phyloP scores from a whole-genome alignment of 2,113 vertebrate species.

The Cromileptes altivelis region DNA sequence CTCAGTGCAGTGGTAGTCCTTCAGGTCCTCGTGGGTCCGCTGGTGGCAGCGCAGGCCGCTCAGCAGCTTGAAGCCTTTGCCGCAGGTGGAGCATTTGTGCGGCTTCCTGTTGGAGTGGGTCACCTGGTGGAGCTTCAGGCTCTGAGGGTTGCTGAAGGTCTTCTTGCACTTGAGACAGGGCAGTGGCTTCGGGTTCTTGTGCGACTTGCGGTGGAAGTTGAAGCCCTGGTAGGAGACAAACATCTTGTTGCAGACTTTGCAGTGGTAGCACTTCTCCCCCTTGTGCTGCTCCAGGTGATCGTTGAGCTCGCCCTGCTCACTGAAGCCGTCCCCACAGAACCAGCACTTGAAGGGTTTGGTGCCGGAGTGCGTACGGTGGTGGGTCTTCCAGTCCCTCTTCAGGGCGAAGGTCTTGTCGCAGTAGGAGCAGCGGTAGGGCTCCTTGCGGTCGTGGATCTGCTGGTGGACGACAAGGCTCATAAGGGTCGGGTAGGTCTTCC shows the following conservation, averaged over 20 bases:
- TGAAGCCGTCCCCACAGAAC: conserved; percentile 73
- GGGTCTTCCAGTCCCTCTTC: conserved; percentile 74
- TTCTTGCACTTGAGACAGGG: conserved; percentile 66
- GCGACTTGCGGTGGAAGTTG: conserved; percentile 66
- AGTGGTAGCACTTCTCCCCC: conserved; percentile 69
- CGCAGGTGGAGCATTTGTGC: conserved; percentile 60
- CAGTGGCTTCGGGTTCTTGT: conserved; percentile 47
- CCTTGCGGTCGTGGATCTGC: conserved; percentile 64
- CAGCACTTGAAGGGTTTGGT: conserved; percentile 74
- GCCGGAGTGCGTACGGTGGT: conserved; percentile 70
- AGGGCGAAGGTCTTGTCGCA: conserved; percentile 67
- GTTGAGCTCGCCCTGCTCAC: conserved; percentile 34
- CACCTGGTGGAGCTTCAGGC: conserved; percentile 74
- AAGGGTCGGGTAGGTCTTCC: conserved; percentile 71
- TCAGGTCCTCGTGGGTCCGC: conserved; percentile 61
- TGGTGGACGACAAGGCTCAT: conserved; percentile 72
- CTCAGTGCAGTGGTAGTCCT: conserved; percentile 66
- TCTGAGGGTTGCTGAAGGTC: conserved; percentile 70
- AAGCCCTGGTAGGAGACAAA: conserved; percentile 76
- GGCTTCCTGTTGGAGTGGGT: conserved; percentile 70
- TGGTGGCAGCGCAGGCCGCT: conserved; percentile 68
- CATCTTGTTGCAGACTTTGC: conserved; percentile 66
- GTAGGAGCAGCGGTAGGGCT: conserved; percentile 67
- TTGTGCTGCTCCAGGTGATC: conserved; percentile 55
- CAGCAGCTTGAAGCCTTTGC: conserved; percentile 75